A percentile compares a stretch with the other conserved stretches of the same genome.
Conservation (phyloP, 2,797 vertebrate genomes). For the Spheniscus humboldti region DNA sequence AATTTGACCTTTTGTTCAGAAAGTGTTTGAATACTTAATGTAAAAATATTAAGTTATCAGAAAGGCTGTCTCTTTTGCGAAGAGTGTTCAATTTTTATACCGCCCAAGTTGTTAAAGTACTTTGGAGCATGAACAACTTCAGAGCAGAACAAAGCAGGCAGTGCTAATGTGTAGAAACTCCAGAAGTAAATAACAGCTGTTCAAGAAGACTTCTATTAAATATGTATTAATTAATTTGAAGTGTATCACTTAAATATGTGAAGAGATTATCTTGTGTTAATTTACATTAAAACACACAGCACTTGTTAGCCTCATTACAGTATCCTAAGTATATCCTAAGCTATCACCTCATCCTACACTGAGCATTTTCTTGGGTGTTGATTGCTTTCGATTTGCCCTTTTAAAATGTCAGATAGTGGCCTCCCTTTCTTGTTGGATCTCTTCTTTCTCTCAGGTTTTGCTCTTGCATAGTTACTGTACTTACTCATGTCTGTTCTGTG, state of each 20-base stretch:
- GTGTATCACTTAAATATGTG: slow-evolving; percentile 68
- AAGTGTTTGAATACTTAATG: slow-evolving; percentile 61
- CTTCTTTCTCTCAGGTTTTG: slow-evolving; percentile 16
- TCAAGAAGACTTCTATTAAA: slow-evolving; percentile 70
- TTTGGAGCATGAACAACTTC: slow-evolving; percentile 56
- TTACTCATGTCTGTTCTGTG: neutral
- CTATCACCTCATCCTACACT: slow-evolving; percentile 39
- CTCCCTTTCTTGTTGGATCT: slow-evolving; percentile 35
- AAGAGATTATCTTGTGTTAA: slow-evolving; percentile 70
- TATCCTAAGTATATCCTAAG: slow-evolving; percentile 46
- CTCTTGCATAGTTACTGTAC: neutral
- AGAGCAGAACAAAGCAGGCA: slow-evolving; percentile 62
- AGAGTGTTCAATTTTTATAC: slow-evolving; percentile 52
- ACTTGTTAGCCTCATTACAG: slow-evolving; percentile 63
- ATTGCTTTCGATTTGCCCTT: slow-evolving; percentile 70
- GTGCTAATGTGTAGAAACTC: slow-evolving; percentile 68
- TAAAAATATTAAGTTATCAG: slow-evolving; percentile 67
- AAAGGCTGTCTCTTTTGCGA: slow-evolving; percentile 58
- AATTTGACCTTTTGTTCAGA: slow-evolving; percentile 68
- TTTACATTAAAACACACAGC: slow-evolving; percentile 67
- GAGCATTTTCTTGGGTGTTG: slow-evolving; percentile 55
- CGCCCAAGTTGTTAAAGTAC: slow-evolving; percentile 44
- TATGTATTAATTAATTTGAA: slow-evolving; percentile 73
- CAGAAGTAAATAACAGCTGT: slow-evolving; percentile 73
- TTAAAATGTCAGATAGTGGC: slow-evolving; percentile 62